Percentiles rank a stretch among this genome's conserved stretches.
Conservation (phyloP, 64 coral and sea anemone genomes). For the Hydrozoanthus tunicans region DNA sequence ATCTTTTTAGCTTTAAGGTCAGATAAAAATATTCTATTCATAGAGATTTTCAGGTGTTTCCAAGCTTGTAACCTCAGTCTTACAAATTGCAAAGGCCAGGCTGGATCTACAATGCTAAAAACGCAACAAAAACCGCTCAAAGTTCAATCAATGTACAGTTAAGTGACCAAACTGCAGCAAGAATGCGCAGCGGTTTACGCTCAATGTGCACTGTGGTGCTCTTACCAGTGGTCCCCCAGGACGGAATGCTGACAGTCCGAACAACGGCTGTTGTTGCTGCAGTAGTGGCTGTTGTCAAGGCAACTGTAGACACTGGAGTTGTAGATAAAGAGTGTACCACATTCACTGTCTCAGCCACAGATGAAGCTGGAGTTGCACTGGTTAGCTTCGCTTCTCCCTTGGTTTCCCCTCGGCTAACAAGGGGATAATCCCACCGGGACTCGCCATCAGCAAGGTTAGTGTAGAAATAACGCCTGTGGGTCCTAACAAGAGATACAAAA, state of each 20-base stretch:
- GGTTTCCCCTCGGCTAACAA: not conserved
- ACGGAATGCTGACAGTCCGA: conserved; percentile 27
- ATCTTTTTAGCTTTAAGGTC: too few species aligned
- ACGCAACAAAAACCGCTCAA: too few species aligned
- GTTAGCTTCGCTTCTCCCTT: not conserved
- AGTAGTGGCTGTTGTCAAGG: conserved; percentile 7
- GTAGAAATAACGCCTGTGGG: conserved; percentile 53
- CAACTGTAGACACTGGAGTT: conserved; percentile 21
- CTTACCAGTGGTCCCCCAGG: conserved; percentile 53
- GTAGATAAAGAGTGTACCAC: not conserved
- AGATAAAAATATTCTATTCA: too few species aligned
- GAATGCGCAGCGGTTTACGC: not conserved
- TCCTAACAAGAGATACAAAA: conserved; percentile 25
- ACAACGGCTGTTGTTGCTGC: conserved; percentile 13
- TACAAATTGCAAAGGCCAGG: too few species aligned
- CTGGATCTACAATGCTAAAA: too few species aligned
- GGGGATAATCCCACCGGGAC: conserved; percentile 45
- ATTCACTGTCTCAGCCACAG: not conserved
- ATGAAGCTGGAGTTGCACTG: not conserved
- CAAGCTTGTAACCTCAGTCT: too few species aligned
- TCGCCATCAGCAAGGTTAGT: conserved; percentile 44
- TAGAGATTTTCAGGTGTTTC: too few species aligned
- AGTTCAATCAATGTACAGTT: too few species aligned
- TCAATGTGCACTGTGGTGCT: not conserved
- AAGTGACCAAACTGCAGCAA: too few species aligned